Evolutionary conservation across 1,140 invertebrate genomes (phyloP), one percentile per base, ranked within the genome.

Genomic region (Araneus ventricosus): DNA sequence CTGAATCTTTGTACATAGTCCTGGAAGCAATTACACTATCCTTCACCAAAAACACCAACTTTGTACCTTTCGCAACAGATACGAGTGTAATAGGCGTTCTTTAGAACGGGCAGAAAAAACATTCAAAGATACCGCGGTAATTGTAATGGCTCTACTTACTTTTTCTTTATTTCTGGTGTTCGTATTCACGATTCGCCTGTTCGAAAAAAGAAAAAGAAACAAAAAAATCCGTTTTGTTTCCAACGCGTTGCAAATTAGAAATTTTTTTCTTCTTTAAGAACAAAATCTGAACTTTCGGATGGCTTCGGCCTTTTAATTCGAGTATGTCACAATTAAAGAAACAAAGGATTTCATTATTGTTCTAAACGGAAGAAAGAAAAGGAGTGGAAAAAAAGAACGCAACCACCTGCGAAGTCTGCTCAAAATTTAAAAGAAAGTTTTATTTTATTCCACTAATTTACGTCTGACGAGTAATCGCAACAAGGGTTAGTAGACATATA

Each of bases 321-420:
- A 22, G 34, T 45, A 61, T 61, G 85, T 61, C 57, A 61, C 85
- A 61, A 61, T 87, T 87, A 87, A 87, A 87, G 85, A 17, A 61
- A 87, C 85, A 87, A 87, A 87, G 85, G 85, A 87, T 87, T 87
- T 34, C 52, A 61, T 87, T 87, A 87, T 87, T 61, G 30, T 82
- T 82, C n/a, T 52, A n/a, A 52, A 41, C 41, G 41, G 24, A 82
- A 82, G 22, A 24, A 24, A 41, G 70, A 34, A 75, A 34, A 75
- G 30, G 34, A 70, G 30, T 27, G 14, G 67, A 22, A 22, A 75
- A 75, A 75, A 75, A 30, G 0, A 10, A 30, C 14, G 17, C 70
- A 75, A 75, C 27, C 70, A 75, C 70, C 70, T 75, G 70, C 70
- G 34, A 75, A 39, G 41, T 45, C 24, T 82, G 39, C 24, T 82